A percentile compares a stretch with the other conserved stretches of the same genome.
These are phyloP conservation scores for Calameuta pallipes DNA, from an alignment of 2,888 invertebrate species.

Conservation along the genomic window DNA sequence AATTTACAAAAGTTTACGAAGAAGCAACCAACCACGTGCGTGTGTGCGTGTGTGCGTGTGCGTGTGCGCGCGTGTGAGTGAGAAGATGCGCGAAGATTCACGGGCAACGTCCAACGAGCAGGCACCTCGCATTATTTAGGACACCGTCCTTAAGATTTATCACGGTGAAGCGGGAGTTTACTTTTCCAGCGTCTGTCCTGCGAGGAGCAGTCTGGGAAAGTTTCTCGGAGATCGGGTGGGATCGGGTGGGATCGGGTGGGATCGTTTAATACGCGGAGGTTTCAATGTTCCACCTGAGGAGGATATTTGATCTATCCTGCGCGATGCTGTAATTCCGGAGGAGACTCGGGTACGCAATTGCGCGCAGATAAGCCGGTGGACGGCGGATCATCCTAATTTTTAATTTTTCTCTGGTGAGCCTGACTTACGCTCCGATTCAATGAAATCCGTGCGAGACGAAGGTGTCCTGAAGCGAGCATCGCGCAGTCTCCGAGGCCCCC, in stretches of 20 bases:
- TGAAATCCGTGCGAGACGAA: constrained; percentile 45
- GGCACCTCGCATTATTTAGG: constrained; percentile 48
- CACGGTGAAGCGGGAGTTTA: constrained; percentile 6
- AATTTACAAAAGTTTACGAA: constrained; percentile 49
- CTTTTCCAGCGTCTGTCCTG: too few species aligned
- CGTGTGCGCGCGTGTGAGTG: constrained; percentile 4
- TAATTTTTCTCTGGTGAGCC: constrained; percentile 55
- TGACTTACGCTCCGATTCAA: constrained; percentile 57
- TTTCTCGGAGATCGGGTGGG: too few species aligned
- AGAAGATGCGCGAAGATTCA: constrained; percentile 41
- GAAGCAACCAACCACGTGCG: constrained; percentile 42
- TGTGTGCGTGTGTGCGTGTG: constrained; percentile 25
- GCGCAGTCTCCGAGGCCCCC: not conserved
- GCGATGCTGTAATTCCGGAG: too few species aligned
- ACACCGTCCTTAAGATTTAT: constrained; percentile 41
- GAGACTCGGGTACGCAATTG: too few species aligned
- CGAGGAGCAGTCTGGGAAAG: too few species aligned
- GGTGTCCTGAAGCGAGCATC: constrained; percentile 50
- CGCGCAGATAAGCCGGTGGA: too few species aligned
- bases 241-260: too few species aligned
- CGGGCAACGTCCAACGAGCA: constrained; percentile 38
- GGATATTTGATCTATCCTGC: too few species aligned
- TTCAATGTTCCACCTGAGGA: too few species aligned
- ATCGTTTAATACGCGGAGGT: too few species aligned
- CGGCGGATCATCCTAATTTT: constrained; percentile 40